These are phyloP conservation scores for Diplodus puntazzo DNA, from an alignment of 2,797 vertebrate genomes.

Conservation along the genomic window DNA sequence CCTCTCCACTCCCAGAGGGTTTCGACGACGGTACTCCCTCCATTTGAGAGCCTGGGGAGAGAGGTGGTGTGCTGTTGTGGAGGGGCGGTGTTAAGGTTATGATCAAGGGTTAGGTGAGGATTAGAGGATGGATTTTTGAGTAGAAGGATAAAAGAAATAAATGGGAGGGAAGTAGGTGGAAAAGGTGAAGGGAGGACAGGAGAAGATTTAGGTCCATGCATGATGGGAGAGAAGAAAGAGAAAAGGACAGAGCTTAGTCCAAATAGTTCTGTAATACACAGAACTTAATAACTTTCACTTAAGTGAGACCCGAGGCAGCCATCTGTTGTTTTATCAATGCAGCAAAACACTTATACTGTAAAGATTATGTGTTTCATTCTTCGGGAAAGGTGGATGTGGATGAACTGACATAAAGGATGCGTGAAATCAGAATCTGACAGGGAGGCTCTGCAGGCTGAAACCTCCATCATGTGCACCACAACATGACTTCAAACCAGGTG, in stretches of 20 bases:
- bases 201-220: conserved; percentile 25
- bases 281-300: neutral
- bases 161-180: neutral
- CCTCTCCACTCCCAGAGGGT: conserved; percentile 91
- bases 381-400: no score
- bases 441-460: neutral
- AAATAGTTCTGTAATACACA: conserved; percentile 8
- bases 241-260: conserved; percentile 41
- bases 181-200: conserved; percentile 12
- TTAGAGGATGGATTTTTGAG: conserved; percentile 3
- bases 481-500: neutral
- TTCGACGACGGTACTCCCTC: conserved; percentile 95
- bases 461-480: neutral
- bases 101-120: conserved; percentile 25
- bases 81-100: conserved; percentile 36
- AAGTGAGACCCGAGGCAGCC: neutral
- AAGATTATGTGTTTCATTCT: neutral
- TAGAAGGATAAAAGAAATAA: neutral
- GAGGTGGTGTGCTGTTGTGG: conserved; percentile 91
- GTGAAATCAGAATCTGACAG: neutral
- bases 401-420: neutral
- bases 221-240: conserved; percentile 49
- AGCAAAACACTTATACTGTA: neutral
- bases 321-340: neutral
- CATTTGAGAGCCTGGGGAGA: conserved; percentile 98